Evolutionary conservation across 2,888 invertebrate genomes (phyloP).

Genomic region (Caenorhabditis doughertyi): DNA sequence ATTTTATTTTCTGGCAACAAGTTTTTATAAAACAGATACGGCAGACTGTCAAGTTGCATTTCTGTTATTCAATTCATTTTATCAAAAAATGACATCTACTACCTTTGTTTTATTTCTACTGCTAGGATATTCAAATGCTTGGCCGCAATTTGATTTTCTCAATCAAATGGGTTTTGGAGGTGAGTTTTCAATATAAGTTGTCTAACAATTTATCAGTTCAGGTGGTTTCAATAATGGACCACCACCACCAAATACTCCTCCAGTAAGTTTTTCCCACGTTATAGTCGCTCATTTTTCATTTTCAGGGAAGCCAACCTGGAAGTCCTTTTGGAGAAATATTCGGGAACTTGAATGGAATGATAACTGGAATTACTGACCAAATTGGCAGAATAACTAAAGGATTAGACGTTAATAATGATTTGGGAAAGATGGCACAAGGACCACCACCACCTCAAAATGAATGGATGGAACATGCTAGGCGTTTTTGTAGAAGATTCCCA

Average conservation of each 20-base stretch:
- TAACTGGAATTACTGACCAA: constrained; percentile 38
- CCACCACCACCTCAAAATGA: constrained; percentile 57
- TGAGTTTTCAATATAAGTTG: not conserved
- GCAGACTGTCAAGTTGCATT: constrained; percentile 6
- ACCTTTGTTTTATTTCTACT: not conserved
- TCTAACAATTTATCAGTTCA: not conserved
- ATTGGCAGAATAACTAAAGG: constrained; percentile 50
- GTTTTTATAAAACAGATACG: constrained; percentile 27
- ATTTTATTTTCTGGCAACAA: constrained; percentile 31
- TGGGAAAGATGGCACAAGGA: constrained; percentile 51
- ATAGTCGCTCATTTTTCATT: not conserved
- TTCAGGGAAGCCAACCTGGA: constrained; percentile 28
- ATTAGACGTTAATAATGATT: constrained; percentile 56
- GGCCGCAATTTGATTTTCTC: constrained; percentile 59
- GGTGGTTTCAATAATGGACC: constrained; percentile 46
- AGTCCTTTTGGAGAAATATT: constrained; percentile 52
- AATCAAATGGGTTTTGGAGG: constrained; percentile 59
- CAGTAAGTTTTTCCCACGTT: constrained; percentile 4
- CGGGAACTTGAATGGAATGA: constrained; percentile 46
- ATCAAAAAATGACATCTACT: constrained; percentile 6
- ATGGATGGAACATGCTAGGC: constrained; percentile 66
- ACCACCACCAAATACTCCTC: constrained; percentile 22
- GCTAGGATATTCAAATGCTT: constrained; percentile 12
- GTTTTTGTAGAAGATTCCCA: constrained; percentile 70
- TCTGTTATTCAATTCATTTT: not conserved